These are phyloP conservation scores for Molorchus minor DNA, from an alignment of 2,888 invertebrate species.

Conservation along the genomic window DNA sequence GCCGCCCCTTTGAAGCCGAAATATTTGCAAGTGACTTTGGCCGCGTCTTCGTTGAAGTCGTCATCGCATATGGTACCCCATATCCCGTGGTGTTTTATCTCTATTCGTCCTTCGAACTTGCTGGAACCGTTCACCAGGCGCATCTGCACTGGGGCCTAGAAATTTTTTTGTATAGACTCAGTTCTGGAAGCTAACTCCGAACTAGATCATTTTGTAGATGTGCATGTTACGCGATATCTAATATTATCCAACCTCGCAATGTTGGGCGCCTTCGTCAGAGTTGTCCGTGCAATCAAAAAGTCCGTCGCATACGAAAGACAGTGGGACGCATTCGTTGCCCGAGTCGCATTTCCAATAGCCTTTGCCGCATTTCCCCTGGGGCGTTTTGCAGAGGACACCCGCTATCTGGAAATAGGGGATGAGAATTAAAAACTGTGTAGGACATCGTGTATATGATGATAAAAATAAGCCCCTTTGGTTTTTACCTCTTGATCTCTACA, in stretches of 20 bases:
- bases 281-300: conserved; percentile 71
- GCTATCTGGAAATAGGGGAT: conserved; percentile 60
- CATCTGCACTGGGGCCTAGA: conserved; percentile 66
- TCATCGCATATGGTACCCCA: conserved; percentile 86
- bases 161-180: background rate
- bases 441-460: too few species aligned
- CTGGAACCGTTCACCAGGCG: conserved; percentile 70
- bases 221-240: background rate
- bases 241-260: conserved; percentile 67
- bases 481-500: conserved; percentile 72
- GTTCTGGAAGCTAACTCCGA: background rate
- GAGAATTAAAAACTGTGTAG: background rate
- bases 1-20: conserved; percentile 67
- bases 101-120: conserved; percentile 72
- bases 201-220: background rate
- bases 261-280: conserved; percentile 69
- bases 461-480: background rate
- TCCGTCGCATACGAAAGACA: conserved; percentile 72
- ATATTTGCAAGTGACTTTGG: conserved; percentile 70
- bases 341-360: conserved; percentile 72
- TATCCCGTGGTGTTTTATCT: conserved; percentile 72
- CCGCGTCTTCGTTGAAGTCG: conserved; percentile 73
- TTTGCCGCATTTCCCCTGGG: conserved; percentile 67
- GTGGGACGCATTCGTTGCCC: conserved; percentile 69
- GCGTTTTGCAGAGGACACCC: conserved; percentile 72